phyloP scores from a whole-genome alignment of 64 coral and sea anemone genomes.

The Stichodactyla mertensii region DNA sequence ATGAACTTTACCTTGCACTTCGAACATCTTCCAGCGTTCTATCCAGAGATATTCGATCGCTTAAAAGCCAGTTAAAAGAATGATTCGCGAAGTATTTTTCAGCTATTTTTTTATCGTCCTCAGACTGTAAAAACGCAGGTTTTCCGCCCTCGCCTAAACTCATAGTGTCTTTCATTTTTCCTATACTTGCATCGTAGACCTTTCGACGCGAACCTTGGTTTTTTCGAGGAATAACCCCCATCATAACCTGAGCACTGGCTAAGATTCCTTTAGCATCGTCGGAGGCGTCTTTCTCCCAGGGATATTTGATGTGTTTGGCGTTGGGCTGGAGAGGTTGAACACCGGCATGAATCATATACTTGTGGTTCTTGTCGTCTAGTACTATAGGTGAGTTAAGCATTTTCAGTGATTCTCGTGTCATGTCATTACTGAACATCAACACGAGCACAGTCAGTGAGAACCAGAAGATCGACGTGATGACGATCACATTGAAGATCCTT shows the following conservation, averaged over 20 bases:
- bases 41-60: conserved; percentile 91
- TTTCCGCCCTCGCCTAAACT: conserved; percentile 78
- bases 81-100: conserved; percentile 88
- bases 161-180: conserved; percentile 74
- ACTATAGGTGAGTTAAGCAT: conserved; percentile 92
- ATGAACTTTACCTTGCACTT: conserved; percentile 49
- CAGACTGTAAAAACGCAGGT: conserved; percentile 70
- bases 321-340: conserved; percentile 80
- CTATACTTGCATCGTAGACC: conserved; percentile 76
- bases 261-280: conserved; percentile 52
- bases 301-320: conserved; percentile 91
- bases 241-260: conserved; percentile 64
- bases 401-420: conserved; percentile 77
- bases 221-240: conserved; percentile 64
- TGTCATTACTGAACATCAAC: conserved; percentile 86
- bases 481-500: conserved; percentile 84
- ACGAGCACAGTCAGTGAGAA: conserved; percentile 87
- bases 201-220: conserved; percentile 26
- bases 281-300: conserved; percentile 67
- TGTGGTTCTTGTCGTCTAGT: conserved; percentile 54
- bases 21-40: conserved; percentile 85
- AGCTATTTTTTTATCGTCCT: conserved; percentile 87
- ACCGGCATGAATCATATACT: conserved; percentile 90
- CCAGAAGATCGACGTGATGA: conserved; percentile 92
- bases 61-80: conserved; percentile 97